Evolutionary conservation across 1,140 invertebrate genomes (phyloP), one percentile per base, ranked within the genome.

Genomic region (Conopomorpha cramerella): DNA sequence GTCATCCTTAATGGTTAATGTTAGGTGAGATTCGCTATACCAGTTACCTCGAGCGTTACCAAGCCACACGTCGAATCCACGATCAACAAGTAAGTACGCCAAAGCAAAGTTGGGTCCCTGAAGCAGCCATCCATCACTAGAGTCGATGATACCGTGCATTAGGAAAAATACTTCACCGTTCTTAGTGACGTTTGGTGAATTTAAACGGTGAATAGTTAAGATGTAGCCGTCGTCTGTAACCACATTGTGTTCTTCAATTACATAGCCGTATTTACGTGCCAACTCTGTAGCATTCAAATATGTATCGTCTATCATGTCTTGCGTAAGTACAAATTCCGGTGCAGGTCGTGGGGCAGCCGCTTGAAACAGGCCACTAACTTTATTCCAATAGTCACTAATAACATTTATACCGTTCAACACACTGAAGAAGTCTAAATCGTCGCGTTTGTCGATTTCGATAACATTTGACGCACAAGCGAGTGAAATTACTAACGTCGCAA

Each of bases 31-130:
- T 38, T 59, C 59, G 0, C 85, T 86, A 46, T 89, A 86, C 6
- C 80, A 79, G 45, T 89, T 90, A 1, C 89, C 88, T 44, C 89
- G 77, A 0, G 81, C 80, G 52, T 91, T 91, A 2, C 82, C 83
- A 61, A 91, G 61, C 87, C 88, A 91, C 3, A 91, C 86, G 47
- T 91, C 89, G 37, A 82, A 91, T 4, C 86, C 86, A 38, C 71
- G 50, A 39, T 90, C 61, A 0, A 57, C 63, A 14, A 74, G 30
- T n/a, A 64, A 42, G 28, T 63, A 68, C 3, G 63, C 86, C 77
- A 62, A 40, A 45, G 71, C 67, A 34, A 73, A 76, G 16, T 76
- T 46, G 0, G 79, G 77, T 8, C 80, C 76, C 54, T 80, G 81
- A 8, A 84, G 43, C 7, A 86, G 42, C 74, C 78, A 89, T 52